Evolutionary conservation across 1,140 invertebrate genomes (phyloP).

Genomic region (Amphibalanus amphitrite): DNA sequence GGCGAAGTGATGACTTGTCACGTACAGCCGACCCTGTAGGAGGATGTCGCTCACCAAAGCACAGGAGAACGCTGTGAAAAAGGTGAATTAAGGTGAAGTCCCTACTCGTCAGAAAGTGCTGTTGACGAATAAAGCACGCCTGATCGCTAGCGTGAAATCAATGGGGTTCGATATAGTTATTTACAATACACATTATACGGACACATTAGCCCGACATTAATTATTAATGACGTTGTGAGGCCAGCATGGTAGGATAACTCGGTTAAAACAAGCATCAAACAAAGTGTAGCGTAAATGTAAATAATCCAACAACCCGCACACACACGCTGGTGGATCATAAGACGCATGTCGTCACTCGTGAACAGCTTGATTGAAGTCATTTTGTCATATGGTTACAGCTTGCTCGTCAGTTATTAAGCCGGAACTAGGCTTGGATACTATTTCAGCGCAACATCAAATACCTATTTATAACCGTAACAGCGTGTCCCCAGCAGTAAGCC

Average conservation of each 20-base stretch:
- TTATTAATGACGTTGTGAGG: neutral
- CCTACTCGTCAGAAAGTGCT: neutral
- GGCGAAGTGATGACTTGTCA: slow-evolving; percentile 80
- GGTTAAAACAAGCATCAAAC: neutral
- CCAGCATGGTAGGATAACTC: neutral
- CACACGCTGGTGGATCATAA: neutral
- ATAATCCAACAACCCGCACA: neutral
- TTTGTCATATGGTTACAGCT: too few species aligned
- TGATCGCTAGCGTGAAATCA: neutral
- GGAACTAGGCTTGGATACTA: too few species aligned
- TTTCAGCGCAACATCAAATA: too few species aligned
- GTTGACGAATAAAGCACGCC: neutral
- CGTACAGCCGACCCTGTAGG: slow-evolving; percentile 81
- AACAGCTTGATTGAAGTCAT: too few species aligned
- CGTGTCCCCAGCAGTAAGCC: too few species aligned
- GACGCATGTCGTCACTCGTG: too few species aligned
- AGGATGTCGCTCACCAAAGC: slow-evolving; percentile 76
- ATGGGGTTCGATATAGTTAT: neutral
- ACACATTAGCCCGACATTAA: neutral
- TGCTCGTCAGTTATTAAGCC: too few species aligned
- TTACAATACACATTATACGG: neutral
- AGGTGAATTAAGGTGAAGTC: neutral
- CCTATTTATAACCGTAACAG: too few species aligned
- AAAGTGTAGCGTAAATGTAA: neutral
- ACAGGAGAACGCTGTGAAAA: slow-evolving; percentile 67